A percentile compares a stretch with the other conserved stretches of the same genome.
Evolutionary conservation across 1,140 invertebrate genomes (phyloP).

Genomic region (Magallana angulata): DNA sequence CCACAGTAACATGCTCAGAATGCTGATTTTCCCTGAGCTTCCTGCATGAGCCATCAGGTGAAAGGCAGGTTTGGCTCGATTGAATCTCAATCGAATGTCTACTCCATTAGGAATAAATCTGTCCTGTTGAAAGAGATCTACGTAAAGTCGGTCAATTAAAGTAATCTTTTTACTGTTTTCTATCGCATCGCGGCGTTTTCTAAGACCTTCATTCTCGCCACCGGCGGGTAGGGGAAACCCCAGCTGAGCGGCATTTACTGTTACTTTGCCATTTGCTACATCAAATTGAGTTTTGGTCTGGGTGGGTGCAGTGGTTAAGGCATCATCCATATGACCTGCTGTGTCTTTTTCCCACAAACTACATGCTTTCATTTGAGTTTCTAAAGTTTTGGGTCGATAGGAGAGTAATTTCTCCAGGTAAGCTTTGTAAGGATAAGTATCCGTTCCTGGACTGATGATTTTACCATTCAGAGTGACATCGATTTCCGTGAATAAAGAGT

Average conservation of each 20-base stretch:
- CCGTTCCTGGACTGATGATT: no score
- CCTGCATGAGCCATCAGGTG: not conserved
- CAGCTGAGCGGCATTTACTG: not conserved
- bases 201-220: not conserved
- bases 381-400: not conserved
- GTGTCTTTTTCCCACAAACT: conserved; percentile 11
- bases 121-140: conserved; percentile 34
- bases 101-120: not conserved
- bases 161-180: not conserved
- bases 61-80: not conserved
- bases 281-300: no score
- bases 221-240: not conserved
- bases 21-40: not conserved
- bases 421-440: not conserved
- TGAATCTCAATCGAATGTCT: conserved; percentile 14
- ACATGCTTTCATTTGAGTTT: not conserved
- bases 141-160: conserved; percentile 7
- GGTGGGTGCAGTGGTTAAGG: not conserved
- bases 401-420: conserved; percentile 39
- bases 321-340: not conserved
- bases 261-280: not conserved
- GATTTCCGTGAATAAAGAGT: not conserved
- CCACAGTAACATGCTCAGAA: not conserved
- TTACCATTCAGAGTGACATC: not conserved
- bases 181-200: not conserved